Evolutionary conservation across 2,888 invertebrate species (phyloP), one percentile per base, ranked within the genome.

Genomic region (Himalopsyche anomala): DNA sequence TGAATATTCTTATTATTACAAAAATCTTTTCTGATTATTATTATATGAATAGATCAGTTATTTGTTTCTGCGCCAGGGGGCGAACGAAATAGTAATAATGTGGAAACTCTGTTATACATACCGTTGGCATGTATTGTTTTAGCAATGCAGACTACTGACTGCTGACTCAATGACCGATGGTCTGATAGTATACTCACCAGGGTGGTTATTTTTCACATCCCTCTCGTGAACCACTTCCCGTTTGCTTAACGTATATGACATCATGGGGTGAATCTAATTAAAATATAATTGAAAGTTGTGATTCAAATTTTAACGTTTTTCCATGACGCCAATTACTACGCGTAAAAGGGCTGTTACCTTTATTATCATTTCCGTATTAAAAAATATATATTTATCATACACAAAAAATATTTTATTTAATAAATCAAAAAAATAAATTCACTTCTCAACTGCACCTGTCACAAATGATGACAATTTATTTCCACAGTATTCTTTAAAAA

Each of bases 181-280:
- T 82, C 79, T 62, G 62, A 62, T 28, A 19, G 62, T 62, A 8
- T 62, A 62, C 62, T 28, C 62, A 62, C 62, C 82, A 40, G 38
- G 82, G 51, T 51, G 54, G 82, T 81, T 81, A 42, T 42, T 81
- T 51, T 81, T 42, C 45, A 81, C 54, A 45, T 81, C 54, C 54
- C 62, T 62, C 62, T 28, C 62, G 62, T 62, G 62, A 62, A 62
- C 62, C 19, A 62, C 62, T 62, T 62, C 62, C 62, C 62, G 62
- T 62, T 28, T n/a, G 62, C 28, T n/a, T 19, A 62, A 28, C 28
- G 28, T 62, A 28, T 51, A 51, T 51, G 51, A 51, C 62, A 62
- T 62, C 84, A 54, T 42, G 85, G 86, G 87, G 87, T 87, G 87
- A 85, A 87, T 87, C 87, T 87, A 87, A 87, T 87, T 85, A 87